Conservation (phyloP, 2,113 vertebrate species). For the Acrocephalus arundinaceus region DNA sequence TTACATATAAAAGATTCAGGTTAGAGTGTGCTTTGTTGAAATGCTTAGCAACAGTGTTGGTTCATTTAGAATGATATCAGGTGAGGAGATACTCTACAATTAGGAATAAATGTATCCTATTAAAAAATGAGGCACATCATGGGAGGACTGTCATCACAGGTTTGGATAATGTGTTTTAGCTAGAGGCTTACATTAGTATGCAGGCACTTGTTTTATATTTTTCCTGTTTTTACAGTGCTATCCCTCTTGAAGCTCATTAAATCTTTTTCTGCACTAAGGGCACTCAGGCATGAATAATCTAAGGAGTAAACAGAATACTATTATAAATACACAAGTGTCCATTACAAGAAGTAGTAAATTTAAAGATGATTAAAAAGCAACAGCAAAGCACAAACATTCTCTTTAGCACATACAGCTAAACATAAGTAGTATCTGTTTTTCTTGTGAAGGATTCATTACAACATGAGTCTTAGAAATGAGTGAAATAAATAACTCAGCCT, state of each 20-base stretch:
- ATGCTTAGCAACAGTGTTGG: background rate
- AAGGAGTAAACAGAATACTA: constrained; percentile 64
- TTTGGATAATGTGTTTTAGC: background rate
- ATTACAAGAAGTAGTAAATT: constrained; percentile 35
- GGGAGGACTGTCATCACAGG: background rate
- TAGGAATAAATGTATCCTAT: background rate
- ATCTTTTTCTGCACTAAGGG: constrained; percentile 52
- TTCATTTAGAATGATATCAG: background rate
- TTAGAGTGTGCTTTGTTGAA: background rate
- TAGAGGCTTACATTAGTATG: constrained; percentile 50
- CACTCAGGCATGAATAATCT: constrained; percentile 66
- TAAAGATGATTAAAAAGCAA: constrained; percentile 44
- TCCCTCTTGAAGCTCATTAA: constrained; percentile 73
- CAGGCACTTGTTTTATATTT: constrained; percentile 35
- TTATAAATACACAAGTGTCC: constrained; percentile 65
- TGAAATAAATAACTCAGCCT: constrained; percentile 10
- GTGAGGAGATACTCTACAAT: background rate
- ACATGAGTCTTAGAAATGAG: background rate
- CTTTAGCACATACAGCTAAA: background rate
- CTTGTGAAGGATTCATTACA: constrained; percentile 6
- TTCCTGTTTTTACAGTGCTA: constrained; percentile 51
- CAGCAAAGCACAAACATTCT: constrained; percentile 6
- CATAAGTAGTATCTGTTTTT: background rate
- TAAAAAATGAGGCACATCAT: background rate
- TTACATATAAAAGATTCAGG: background rate